Conservation (phyloP, 2,797 vertebrate genomes). For the Epinephelus coioides region DNA sequence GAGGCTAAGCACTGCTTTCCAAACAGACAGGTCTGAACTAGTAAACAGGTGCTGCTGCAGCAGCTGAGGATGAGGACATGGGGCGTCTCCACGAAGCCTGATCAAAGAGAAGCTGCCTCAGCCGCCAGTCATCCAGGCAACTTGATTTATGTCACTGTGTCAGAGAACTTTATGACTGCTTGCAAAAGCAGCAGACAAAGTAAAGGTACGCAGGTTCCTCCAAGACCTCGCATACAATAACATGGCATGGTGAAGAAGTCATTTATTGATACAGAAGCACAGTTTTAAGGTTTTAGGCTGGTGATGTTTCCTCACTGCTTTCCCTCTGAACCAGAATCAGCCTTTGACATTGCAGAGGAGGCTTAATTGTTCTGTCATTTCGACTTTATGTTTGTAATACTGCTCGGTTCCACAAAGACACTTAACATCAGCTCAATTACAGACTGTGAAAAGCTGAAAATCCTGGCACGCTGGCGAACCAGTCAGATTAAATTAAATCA, state of each 20-base stretch:
- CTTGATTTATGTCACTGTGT: constrained; percentile 84
- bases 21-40: constrained; percentile 84
- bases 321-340: constrained; percentile 34
- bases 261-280: constrained; percentile 15
- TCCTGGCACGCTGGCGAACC: constrained; percentile 36
- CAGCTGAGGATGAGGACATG: constrained; percentile 84
- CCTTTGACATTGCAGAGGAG: constrained; percentile 36
- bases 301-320: constrained; percentile 20
- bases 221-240: constrained; percentile 16
- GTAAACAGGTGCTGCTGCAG: constrained; percentile 85
- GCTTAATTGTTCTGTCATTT: constrained; percentile 58
- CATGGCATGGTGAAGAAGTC: not conserved
- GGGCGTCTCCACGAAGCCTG: constrained; percentile 81
- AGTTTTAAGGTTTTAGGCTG: constrained; percentile 22
- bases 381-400: constrained; percentile 44
- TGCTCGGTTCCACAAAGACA: constrained; percentile 50
- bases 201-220: constrained; percentile 42
- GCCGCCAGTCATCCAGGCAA: constrained; percentile 78
- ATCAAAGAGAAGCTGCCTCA: constrained; percentile 84
- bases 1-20: constrained; percentile 66
- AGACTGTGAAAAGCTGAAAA: constrained; percentile 50
- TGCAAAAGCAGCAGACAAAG: constrained; percentile 61
- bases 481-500: constrained; percentile 66
- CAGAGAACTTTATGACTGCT: constrained; percentile 72
- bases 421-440: constrained; percentile 61